phyloP scores from a whole-genome alignment of 2,113 vertebrate genomes.

The Salvelinus sp. region DNA sequence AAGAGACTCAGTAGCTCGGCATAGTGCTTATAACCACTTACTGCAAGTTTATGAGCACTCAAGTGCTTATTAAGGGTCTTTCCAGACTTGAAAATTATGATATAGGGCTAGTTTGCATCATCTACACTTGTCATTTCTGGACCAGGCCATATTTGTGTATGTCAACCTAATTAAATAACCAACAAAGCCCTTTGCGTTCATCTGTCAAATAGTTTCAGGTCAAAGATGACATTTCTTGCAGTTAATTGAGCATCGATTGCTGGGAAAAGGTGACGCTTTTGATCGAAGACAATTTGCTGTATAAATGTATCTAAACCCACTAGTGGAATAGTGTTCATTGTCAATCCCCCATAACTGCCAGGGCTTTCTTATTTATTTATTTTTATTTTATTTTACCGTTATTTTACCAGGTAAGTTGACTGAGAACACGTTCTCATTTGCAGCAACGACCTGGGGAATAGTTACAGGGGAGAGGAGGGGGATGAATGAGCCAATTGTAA shows the following conservation, averaged over 20 bases:
- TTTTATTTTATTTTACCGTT: too few relatives aligned
- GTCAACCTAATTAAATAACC: not conserved
- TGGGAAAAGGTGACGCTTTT: not conserved
- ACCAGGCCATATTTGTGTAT: not conserved
- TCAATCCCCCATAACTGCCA: slow-evolving; percentile 36
- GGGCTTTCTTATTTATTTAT: too few relatives aligned
- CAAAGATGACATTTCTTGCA: slow-evolving; percentile 1
- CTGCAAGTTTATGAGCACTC: too few relatives aligned
- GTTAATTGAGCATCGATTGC: slow-evolving; percentile 7
- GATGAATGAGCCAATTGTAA: too few relatives aligned
- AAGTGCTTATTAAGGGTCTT: not conserved
- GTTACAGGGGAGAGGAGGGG: too few relatives aligned
- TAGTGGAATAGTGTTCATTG: slow-evolving; percentile 31
- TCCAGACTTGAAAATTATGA: not conserved
- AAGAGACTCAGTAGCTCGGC: not conserved
- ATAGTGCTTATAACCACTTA: not conserved
- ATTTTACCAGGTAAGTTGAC: too few relatives aligned
- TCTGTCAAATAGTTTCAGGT: not conserved
- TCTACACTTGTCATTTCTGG: not conserved
- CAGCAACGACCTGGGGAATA: too few relatives aligned
- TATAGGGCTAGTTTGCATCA: not conserved
- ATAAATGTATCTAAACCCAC: slow-evolving; percentile 42
- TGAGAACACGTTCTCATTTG: too few relatives aligned
- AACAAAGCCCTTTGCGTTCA: not conserved
- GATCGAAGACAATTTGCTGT: slow-evolving; percentile 22